These are phyloP conservation scores for Luehdorfia chinensis DNA, from an alignment of 1,140 invertebrate genomes.

Conservation along the genomic window DNA sequence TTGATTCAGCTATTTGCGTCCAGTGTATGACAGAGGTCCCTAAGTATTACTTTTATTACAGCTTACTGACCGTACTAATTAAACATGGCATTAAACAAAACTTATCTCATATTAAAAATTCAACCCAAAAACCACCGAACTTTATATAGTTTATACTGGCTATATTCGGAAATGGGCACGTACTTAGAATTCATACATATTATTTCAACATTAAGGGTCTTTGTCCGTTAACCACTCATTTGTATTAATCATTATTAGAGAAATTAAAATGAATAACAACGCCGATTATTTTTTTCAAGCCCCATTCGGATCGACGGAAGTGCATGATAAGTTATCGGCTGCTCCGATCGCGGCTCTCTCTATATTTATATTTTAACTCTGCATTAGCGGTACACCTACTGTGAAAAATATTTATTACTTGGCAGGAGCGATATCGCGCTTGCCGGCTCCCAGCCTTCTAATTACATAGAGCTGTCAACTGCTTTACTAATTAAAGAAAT, in stretches of 20 bases:
- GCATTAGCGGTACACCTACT: constrained; percentile 21
- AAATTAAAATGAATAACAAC: constrained; percentile 18
- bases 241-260: constrained; percentile 17
- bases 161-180: background rate
- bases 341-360: constrained; percentile 21
- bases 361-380: constrained; percentile 26
- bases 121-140: background rate
- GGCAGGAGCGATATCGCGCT: constrained; percentile 19
- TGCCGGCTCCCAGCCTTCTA: constrained; percentile 8
- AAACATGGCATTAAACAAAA: background rate
- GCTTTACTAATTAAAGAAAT: constrained; percentile 3
- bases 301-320: constrained; percentile 21
- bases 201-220: background rate
- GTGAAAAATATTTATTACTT: constrained; percentile 26
- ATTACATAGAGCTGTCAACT: constrained; percentile 20
- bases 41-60: too few species aligned
- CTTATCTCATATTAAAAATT: background rate
- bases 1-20: too few species aligned
- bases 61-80: background rate
- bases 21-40: too few species aligned
- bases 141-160: background rate
- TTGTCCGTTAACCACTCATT: constrained; percentile 13
- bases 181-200: background rate
- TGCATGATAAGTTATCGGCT: constrained; percentile 20
- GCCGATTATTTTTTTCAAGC: constrained; percentile 21